phyloP scores from a whole-genome alignment of 2,797 vertebrate genomes.

The Cygnus olor region DNA sequence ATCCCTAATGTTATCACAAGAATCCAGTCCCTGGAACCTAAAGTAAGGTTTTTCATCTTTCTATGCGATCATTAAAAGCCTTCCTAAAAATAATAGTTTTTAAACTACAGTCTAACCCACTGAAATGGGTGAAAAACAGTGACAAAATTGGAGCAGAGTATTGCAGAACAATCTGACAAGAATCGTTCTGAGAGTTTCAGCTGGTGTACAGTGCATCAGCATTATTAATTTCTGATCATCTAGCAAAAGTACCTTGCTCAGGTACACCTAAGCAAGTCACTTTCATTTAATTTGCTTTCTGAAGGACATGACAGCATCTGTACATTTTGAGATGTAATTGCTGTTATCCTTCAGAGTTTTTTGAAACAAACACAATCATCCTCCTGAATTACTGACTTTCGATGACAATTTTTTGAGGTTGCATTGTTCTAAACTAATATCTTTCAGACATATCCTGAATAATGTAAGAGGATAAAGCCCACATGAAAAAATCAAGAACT shows the following conservation, averaged over 20 bases:
- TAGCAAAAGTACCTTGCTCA: constrained; percentile 51
- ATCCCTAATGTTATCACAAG: neutral
- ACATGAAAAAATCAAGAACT: constrained; percentile 72
- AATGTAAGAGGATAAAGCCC: constrained; percentile 81
- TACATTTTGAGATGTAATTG: constrained; percentile 83
- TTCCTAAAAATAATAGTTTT: constrained; percentile 36
- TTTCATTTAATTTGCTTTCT: constrained; percentile 81
- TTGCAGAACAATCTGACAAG: constrained; percentile 50
- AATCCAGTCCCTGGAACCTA: neutral
- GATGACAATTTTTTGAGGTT: constrained; percentile 78
- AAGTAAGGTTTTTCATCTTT: neutral
- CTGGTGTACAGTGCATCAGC: neutral
- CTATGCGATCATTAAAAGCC: neutral
- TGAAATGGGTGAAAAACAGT: constrained; percentile 37
- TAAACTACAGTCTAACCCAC: constrained; percentile 32
- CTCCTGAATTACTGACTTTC: constrained; percentile 79
- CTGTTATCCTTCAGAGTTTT: constrained; percentile 82
- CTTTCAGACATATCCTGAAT: constrained; percentile 81
- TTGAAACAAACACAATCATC: constrained; percentile 83
- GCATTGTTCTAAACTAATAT: constrained; percentile 83
- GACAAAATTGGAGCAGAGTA: constrained; percentile 56
- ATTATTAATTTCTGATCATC: constrained; percentile 66
- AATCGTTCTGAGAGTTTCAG: constrained; percentile 62
- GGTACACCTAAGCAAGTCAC: constrained; percentile 70
- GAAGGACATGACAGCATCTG: constrained; percentile 77